Percentiles rank a stretch among this genome's conserved stretches.
Evolutionary conservation across 2,888 invertebrate genomes (phyloP).

Genomic region (Mythimna loreyi): DNA sequence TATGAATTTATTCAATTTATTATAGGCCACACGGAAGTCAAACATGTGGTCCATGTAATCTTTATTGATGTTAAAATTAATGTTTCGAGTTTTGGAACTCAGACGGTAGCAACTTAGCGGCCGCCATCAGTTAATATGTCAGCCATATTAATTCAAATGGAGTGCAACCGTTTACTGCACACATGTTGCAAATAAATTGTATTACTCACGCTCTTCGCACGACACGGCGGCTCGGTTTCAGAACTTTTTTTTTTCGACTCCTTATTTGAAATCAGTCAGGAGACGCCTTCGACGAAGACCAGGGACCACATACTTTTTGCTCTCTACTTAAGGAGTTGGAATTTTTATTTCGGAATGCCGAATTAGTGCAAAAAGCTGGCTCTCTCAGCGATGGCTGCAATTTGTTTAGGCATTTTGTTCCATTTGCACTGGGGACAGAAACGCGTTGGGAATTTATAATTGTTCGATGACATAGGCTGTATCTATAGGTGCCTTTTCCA

Average conservation of each 20-base stretch:
- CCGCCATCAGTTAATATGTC: slow-evolving; percentile 28
- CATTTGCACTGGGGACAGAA: slow-evolving; percentile 78
- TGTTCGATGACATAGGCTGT: slow-evolving; percentile 76
- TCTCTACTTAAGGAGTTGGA: slow-evolving; percentile 85
- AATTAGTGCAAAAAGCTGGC: slow-evolving; percentile 90
- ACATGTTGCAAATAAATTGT: slow-evolving; percentile 63
- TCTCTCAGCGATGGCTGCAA: slow-evolving; percentile 84
- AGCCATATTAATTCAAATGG: slow-evolving; percentile 51
- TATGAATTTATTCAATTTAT: neutral
- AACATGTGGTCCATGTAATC: no score
- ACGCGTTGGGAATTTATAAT: slow-evolving; percentile 84
- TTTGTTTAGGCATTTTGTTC: slow-evolving; percentile 90
- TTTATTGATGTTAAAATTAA: neutral
- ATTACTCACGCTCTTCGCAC: slow-evolving; percentile 56
- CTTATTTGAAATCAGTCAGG: slow-evolving; percentile 74
- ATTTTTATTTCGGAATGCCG: slow-evolving; percentile 91
- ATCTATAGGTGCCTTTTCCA: slow-evolving; percentile 63
- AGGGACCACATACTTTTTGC: slow-evolving; percentile 79
- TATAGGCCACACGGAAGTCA: neutral
- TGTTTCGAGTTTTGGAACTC: slow-evolving; percentile 3
- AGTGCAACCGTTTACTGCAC: slow-evolving; percentile 52
- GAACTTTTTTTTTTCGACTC: slow-evolving; percentile 72
- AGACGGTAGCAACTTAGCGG: slow-evolving; percentile 19
- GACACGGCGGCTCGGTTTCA: slow-evolving; percentile 74
- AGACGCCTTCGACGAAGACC: slow-evolving; percentile 79